Evolutionary conservation across 2,797 vertebrate genomes (phyloP).

Genomic region (Kryptopterus vitreolus): DNA sequence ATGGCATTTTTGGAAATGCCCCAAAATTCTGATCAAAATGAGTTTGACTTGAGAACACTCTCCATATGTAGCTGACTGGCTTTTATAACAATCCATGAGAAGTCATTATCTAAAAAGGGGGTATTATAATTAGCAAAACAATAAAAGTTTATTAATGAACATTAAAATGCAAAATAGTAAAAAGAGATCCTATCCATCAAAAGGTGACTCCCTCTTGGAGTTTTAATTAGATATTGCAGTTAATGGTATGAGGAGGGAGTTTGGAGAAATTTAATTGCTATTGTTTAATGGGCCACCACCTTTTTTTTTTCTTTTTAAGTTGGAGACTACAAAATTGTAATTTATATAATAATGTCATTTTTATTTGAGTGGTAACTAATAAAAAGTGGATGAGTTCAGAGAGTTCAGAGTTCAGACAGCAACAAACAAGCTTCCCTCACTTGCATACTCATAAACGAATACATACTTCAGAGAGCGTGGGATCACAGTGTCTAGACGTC

Average conservation of each 20-base stretch:
- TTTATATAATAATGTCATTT: constrained; percentile 72
- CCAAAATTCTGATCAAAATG: background rate
- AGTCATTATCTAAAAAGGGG: constrained; percentile 86
- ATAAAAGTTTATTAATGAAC: constrained; percentile 99
- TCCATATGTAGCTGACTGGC: constrained; percentile 68
- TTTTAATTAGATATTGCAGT: constrained; percentile 98
- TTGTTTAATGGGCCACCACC: constrained; percentile 91
- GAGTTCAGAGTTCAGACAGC: constrained; percentile 57
- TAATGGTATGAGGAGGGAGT: constrained; percentile 95
- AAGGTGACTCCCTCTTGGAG: constrained; percentile 93
- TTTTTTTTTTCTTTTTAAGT: constrained; percentile 59
- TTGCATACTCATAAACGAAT: too few species aligned
- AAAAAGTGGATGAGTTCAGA: constrained; percentile 58
- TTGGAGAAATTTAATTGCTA: constrained; percentile 92
- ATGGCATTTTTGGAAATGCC: background rate
- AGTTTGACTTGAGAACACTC: constrained; percentile 31
- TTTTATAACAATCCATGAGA: constrained; percentile 70
- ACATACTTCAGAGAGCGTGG: background rate
- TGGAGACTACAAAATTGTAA: constrained; percentile 67
- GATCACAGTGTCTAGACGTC: background rate
- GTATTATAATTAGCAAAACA: constrained; percentile 98
- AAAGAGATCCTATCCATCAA: constrained; percentile 92
- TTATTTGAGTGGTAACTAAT: constrained; percentile 71
- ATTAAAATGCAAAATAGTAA: constrained; percentile 98
- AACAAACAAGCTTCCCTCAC: constrained; percentile 4